Percentiles rank a stretch among this genome's conserved stretches.
Evolutionary conservation across 2,113 vertebrate species (phyloP).

Genomic region (Chaetops frenatus): DNA sequence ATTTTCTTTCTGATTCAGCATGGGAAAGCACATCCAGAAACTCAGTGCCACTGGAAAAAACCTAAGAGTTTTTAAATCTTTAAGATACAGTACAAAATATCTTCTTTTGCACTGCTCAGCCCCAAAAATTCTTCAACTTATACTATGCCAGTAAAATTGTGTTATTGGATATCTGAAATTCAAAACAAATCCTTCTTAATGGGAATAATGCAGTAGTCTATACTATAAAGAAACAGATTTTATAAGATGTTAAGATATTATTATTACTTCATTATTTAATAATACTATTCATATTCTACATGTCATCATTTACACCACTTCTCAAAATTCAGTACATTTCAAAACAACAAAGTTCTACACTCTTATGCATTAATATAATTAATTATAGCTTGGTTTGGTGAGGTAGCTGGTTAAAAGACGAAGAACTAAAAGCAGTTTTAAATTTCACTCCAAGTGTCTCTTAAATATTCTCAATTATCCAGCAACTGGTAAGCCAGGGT

Average conservation of each 20-base stretch:
- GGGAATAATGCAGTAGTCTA: background rate
- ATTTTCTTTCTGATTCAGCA: background rate
- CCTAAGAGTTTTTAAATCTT: accelerated
- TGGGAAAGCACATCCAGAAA: background rate
- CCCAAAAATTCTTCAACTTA: background rate
- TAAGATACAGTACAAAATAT: background rate
- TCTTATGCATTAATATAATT: background rate
- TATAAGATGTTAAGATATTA: background rate
- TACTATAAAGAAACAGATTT: background rate
- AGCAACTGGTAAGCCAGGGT: background rate
- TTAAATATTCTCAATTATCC: background rate
- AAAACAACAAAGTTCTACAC: background rate
- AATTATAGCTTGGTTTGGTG: background rate
- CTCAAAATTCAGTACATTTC: background rate
- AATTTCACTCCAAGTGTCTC: background rate
- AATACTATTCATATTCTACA: background rate
- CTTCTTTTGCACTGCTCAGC: background rate
- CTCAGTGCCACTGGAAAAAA: background rate
- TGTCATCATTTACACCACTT: background rate
- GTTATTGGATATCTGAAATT: background rate
- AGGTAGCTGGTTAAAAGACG: background rate
- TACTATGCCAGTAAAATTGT: background rate
- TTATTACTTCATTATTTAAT: background rate
- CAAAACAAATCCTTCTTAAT: background rate
- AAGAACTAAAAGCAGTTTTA: background rate